Evolutionary conservation across 2,888 invertebrate species (phyloP), one percentile per base, ranked within the genome.

Genomic region (Agrochola litura): DNA sequence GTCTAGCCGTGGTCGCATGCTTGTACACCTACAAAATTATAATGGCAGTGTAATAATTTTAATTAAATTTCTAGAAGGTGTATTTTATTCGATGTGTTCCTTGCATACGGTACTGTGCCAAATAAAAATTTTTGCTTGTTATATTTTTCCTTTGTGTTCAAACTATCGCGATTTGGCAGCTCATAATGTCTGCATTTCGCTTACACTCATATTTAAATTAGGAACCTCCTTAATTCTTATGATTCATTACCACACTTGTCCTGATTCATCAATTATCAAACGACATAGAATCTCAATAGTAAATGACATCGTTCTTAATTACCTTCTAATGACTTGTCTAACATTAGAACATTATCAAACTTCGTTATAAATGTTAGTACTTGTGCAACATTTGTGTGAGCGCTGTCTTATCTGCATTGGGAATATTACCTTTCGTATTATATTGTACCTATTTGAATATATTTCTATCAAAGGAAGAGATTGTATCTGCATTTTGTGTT

Each of bases 251-350:
- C 5, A 16, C 60, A 72, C 64, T n/a, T 77, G 72, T 22, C 37
- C 54, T 63, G 64, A 84, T 75, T 66, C 3, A 22, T 64, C n/a
- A 30, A 74, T 73, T 74, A 78, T 14, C 8, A 60, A 66, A 73
- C 4, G 25, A 73, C 56, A 10, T 22, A 64, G 10, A 75, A 76
- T 68, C 70, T 71, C 22, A 68, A 65, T 71, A 46, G 12, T 75
- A 61, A 82, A 73, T 77, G 73, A 72, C 73, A 72, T 77, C 66
- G 61, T 84, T 64, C 68, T 77, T 82, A 81, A 88, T 86, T 75
- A 63, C n/a, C 25, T 79, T 43, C 49, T 73, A 77, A 86, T 82
- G 52, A 69, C 61, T 67, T 41, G 67, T 56, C 54, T 60, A 46
- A 63, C 30, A 76, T 72, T 76, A 72, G 25, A 61, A 69, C 37